Evolutionary conservation across 2,113 vertebrate species (phyloP), one percentile per base, ranked within the genome.

Genomic region (Misgurnus anguillicaudatus): DNA sequence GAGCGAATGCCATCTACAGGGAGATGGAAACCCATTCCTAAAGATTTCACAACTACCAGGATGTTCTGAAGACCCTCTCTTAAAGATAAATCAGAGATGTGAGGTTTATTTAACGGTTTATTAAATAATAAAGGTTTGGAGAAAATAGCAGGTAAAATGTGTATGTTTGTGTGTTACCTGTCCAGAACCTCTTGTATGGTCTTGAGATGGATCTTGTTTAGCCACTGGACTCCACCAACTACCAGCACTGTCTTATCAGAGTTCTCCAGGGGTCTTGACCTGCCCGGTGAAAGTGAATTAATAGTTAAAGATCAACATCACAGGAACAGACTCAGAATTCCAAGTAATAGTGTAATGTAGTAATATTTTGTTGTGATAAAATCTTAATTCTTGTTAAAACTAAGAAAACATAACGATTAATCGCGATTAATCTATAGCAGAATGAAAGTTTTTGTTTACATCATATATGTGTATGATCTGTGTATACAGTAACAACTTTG

Each of bases 21-120:
- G 1, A 99, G 93, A 80, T 98, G 97, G 89, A 99, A 99, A 1
- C 97, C 97, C 92, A 99, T 96, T 70, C 97, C 97, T 85, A 98
- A 82, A 48, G 96, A 95, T 87, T 98, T 99, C 83, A 98, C 93
- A 86, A 98, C 93, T 88, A 98, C 96, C 86, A 94, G 83, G 80
- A 97, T 93, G 79, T 96, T 92, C 65, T 90, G 87, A 9, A 98
- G 93, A 71, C 94, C 93, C 91, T 95, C 92, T 79, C 96, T 98
- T 88, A 67, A 47, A 71, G 75, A 78, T 63, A 75, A 55, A 0
- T 36, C 6, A 72, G 45, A 41, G 17, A 51, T 42, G 13, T 38
- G 14, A 67, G 13, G 8, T 36, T 21, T 31, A 4, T 53, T 51
- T 13, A 4, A 51, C 14, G 47, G 4, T 51, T 51, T 51, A 13